These are phyloP conservation scores for Helicoverpa assulta DNA, from an alignment of 2,888 invertebrate genomes.

Conservation along the genomic window DNA sequence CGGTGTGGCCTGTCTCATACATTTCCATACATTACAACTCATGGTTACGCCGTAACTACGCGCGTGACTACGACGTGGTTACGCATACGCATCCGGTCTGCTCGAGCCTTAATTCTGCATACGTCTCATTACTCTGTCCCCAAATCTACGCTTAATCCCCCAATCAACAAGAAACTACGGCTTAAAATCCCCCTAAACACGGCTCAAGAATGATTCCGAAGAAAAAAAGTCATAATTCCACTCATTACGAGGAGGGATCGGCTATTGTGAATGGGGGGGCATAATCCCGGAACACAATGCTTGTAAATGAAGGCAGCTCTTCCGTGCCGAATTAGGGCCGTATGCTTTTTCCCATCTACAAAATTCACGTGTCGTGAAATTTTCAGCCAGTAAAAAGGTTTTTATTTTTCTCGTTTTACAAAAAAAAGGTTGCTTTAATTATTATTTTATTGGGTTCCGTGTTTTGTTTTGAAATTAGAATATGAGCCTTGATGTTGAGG, in stretches of 20 bases:
- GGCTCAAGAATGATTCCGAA: conserved; percentile 74
- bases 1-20: too few species aligned
- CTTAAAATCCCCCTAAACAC: conserved; percentile 59
- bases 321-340: conserved; percentile 75
- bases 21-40: too few species aligned
- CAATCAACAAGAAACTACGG: conserved; percentile 61
- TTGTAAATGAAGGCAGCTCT: conserved; percentile 77
- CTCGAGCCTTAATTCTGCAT: conserved; percentile 38
- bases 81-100: too few species aligned
- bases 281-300: conserved; percentile 81
- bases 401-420: conserved; percentile 39
- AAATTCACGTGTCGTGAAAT: conserved; percentile 68
- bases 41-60: too few species aligned
- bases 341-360: conserved; percentile 65
- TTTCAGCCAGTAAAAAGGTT: conserved; percentile 56
- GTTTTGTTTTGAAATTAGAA: conserved; percentile 25
- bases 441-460: conserved; percentile 45
- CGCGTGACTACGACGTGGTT: too few species aligned
- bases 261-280: conserved; percentile 66
- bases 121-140: conserved; percentile 44
- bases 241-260: conserved; percentile 76
- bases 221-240: conserved; percentile 83
- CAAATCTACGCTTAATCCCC: conserved; percentile 55
- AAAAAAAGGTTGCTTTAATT: conserved; percentile 42
- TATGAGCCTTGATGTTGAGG: not conserved